A percentile compares a stretch with the other conserved stretches of the same genome.
Evolutionary conservation across 2,113 vertebrate species (phyloP).

Genomic region (Saguinus midas): DNA sequence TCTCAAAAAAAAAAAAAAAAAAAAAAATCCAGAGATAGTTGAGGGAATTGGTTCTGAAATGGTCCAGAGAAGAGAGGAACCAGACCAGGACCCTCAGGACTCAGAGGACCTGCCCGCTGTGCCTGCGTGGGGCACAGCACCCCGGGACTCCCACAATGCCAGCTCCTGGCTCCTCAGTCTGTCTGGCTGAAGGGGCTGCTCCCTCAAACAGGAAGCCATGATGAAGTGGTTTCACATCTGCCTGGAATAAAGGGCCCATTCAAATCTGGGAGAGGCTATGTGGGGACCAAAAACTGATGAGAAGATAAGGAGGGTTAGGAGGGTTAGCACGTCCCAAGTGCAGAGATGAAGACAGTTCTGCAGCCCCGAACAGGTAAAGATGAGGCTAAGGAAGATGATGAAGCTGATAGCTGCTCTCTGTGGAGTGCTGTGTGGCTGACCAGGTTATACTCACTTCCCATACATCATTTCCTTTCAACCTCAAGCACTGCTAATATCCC

Average conservation of each 20-base stretch:
- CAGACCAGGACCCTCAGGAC: background rate
- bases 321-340: too few relatives aligned
- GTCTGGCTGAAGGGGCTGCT: background rate
- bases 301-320: too few relatives aligned
- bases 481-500: background rate
- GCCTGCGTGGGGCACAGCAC: background rate
- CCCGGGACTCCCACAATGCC: background rate
- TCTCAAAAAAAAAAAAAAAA: background rate
- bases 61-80: background rate
- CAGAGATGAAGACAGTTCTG: background rate
- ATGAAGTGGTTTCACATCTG: too few relatives aligned
- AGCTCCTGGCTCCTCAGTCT: background rate
- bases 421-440: background rate
- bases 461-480: background rate
- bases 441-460: accelerated
- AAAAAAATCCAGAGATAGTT: background rate
- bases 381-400: accelerated
- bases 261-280: background rate
- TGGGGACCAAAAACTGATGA: background rate
- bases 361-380: background rate
- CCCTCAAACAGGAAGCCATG: background rate
- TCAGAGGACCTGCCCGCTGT: background rate
- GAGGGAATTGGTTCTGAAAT: background rate
- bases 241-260: background rate
- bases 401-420: background rate